Base-by-base conservation (phyloP, 2,888 invertebrate genomes). In the Amiota minor region DNA sequence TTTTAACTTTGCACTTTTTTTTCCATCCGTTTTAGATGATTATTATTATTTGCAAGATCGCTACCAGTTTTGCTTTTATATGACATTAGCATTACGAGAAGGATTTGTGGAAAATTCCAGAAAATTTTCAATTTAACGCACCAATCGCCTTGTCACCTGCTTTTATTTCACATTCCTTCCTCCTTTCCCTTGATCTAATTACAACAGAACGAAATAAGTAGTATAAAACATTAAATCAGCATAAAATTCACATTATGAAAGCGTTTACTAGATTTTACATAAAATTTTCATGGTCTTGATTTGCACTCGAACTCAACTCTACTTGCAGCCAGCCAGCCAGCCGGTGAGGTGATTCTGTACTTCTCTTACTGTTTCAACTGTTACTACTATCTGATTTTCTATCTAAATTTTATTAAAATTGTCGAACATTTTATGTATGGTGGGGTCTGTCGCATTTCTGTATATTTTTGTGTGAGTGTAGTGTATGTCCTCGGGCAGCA, bases 201-300 rank as follows among this genome's bases (percentile, higher is more conserved):
- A 35, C 35, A 61, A 56, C 35, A 64, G 67, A 76, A 55, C 35
- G 6, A 35, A 35, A 8, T 35, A 35, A 35, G 35, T 35, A 70
- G 74, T 73, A 74, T 74, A 78, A 76, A 76, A 86, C 84, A 86
- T 86, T 86, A 83, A 83, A 86, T 83, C 86, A 86, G 86, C 83
- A 83, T 83, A 86, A 86, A 83, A 81, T 86, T 72, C 77, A 78
- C 86, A 86, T 83, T 86, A 83, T 84, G 79, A 81, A 83, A 64
- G 65, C 70, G 55, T 70, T 35, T 68, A n/a, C 70, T 69, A 47
- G 72, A 47, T 47, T 65, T 55, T 53, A 71, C 50, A 35, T 35
- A 35, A 35, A 67, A 67, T 67, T 53, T 68, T 53, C 50, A 8
- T 23, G 12, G 50, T 50, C 67, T 53, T 68, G 67, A 50, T 67